Evolutionary conservation across 2,888 invertebrate genomes (phyloP), one percentile per base, ranked within the genome.

Genomic region (Diabrotica balteata): DNA sequence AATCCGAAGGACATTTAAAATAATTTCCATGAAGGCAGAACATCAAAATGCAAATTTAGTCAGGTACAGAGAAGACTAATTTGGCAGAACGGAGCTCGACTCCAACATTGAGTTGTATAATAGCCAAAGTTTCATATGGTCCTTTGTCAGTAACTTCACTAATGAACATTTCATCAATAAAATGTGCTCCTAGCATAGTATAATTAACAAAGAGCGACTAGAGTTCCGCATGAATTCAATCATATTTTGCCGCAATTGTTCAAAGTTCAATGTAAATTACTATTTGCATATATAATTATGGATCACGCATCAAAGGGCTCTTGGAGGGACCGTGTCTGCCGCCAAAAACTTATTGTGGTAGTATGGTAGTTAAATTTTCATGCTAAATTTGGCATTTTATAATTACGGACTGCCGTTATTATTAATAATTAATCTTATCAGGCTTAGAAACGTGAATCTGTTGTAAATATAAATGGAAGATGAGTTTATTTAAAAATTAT

Each of bases 281-380:
- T 78, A 82, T 83, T 82, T 82, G 76, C 83, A 83, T 83, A 82
- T 74, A 82, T 82, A 83, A 83, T 82, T 82, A 82, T 75, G 73
- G 73, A 73, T 73, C 74, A 72, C 71, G 72, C 77, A 70, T 79
- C 78, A 79, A 79, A 78, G 78, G 75, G 72, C 74, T 59, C 68
- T 68, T 66, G 68, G 50, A 63, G 71, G 67, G 67, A 69, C 61
- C 42, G 50, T 68, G 63, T 72, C 68, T 70, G 60, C 66, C 61
- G 57, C 63, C 69, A 66, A 75, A 73, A 75, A 76, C 75, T 76
- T 75, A 77, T 75, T 70, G 69, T 69, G 71, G 64, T 59, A 52
- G 58, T 58, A 8, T 11, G 17, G n/a, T 57, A 45, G 63, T 51
- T 63, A 63, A 50, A 58, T 63, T 63, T 64, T 64, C 64, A 64